A percentile compares a stretch with the other conserved stretches of the same genome.
Conservation (phyloP, 2,113 vertebrate species). For the Prionailurus bengalensis region DNA sequence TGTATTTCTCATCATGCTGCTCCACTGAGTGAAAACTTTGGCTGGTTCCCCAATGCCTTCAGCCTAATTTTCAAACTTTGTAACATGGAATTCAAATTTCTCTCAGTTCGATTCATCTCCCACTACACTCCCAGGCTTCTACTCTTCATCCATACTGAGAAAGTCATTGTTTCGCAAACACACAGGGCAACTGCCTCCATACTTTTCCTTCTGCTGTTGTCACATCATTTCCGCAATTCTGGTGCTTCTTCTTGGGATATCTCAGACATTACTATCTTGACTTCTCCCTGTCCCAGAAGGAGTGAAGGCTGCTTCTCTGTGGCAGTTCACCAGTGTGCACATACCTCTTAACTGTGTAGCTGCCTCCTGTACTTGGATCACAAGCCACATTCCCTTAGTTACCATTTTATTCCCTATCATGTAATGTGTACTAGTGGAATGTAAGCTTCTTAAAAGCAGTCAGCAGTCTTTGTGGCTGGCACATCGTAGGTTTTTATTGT, state of each 20-base stretch:
- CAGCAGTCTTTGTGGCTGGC: not conserved
- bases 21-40: not conserved
- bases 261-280: not conserved
- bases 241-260: not conserved
- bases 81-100: not conserved
- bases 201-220: not conserved
- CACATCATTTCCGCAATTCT: not conserved
- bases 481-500: not conserved
- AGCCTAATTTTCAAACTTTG: conserved; percentile 5
- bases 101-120: not conserved
- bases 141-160: not conserved
- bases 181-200: not conserved
- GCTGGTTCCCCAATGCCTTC: not conserved
- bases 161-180: not conserved
- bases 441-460: not conserved
- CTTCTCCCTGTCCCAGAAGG: not conserved
- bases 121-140: not conserved
- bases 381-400: not conserved
- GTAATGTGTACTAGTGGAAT: not conserved
- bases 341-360: not conserved
- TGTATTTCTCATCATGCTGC: not conserved
- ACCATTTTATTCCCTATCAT: not conserved
- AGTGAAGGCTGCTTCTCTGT: not conserved
- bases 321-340: too few species aligned
- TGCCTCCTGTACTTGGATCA: not conserved